These are phyloP conservation scores for Lepus americanus DNA, from an alignment of 2,113 vertebrate genomes.

Conservation along the genomic window DNA sequence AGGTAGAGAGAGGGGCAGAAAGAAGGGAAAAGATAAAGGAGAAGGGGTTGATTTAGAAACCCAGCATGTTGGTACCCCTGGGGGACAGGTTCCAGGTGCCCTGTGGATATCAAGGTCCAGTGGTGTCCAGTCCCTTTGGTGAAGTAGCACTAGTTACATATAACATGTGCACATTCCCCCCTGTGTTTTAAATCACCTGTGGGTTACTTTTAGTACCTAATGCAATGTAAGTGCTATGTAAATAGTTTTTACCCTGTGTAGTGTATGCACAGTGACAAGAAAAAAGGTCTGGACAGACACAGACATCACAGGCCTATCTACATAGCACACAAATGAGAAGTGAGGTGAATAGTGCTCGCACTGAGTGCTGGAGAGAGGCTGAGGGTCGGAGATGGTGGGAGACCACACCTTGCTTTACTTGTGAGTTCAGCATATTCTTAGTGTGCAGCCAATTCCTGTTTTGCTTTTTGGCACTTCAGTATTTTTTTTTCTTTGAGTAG, in stretches of 20 bases:
- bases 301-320: not conserved
- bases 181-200: not conserved
- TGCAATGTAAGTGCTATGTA: not conserved
- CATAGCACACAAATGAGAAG: not conserved
- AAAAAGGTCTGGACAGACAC: not conserved
- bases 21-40: conserved; percentile 5
- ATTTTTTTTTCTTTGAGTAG: not conserved
- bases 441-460: not conserved
- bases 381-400: not conserved
- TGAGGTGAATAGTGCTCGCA: not conserved
- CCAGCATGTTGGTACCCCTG: not conserved
- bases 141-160: not conserved
- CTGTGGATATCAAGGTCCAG: not conserved
- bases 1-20: not conserved
- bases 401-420: not conserved
- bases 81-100: not conserved
- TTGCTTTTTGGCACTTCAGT: not conserved
- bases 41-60: not conserved
- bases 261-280: not conserved
- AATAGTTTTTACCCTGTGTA: not conserved
- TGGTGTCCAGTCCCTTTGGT: not conserved
- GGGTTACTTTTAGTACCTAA: not conserved
- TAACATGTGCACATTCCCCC: not conserved
- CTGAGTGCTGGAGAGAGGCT: not conserved
- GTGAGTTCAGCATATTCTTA: not conserved